Conservation (phyloP, 2,888 invertebrate genomes). For the Sarcophaga variegata region DNA sequence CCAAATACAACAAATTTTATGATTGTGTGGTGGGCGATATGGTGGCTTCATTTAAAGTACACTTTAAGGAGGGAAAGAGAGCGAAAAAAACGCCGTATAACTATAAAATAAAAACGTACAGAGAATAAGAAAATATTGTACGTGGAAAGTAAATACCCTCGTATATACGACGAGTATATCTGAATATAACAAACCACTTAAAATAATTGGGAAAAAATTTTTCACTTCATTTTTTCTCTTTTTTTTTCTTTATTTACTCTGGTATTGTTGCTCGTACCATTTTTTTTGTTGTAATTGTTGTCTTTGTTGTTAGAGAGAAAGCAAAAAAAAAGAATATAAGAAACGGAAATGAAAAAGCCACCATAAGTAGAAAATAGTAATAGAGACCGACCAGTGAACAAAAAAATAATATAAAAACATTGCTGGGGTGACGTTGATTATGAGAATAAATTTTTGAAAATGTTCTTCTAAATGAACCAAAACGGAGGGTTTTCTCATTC, state of each 20-base stretch:
- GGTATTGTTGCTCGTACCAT: slow-evolving; percentile 37
- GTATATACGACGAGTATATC: slow-evolving; percentile 45
- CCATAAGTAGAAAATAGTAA: slow-evolving; percentile 45
- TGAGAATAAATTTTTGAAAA: slow-evolving; percentile 39
- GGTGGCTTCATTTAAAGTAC: neutral
- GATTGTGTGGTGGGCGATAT: neutral
- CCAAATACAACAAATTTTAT: neutral
- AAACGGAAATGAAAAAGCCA: slow-evolving; percentile 58
- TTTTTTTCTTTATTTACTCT: slow-evolving; percentile 1
- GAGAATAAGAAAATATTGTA: neutral
- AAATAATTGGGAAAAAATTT: slow-evolving; percentile 66
- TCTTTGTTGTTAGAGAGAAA: neutral
- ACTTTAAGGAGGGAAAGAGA: neutral
- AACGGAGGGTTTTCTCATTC: too few species aligned
- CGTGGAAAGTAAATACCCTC: neutral
- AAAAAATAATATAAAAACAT: neutral
- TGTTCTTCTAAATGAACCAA: slow-evolving; percentile 30
- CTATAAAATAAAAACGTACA: neutral
- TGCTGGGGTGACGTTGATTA: slow-evolving; percentile 15
- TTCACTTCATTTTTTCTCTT: slow-evolving; percentile 8
- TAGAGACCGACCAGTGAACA: slow-evolving; percentile 42
- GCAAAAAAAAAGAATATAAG: slow-evolving; percentile 16
- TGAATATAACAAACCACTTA: slow-evolving; percentile 64
- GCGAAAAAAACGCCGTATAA: neutral
- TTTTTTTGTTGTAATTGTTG: slow-evolving; percentile 10